Base-by-base conservation (phyloP, 2,797 vertebrate species). In the Phyllotis vaccarum region DNA sequence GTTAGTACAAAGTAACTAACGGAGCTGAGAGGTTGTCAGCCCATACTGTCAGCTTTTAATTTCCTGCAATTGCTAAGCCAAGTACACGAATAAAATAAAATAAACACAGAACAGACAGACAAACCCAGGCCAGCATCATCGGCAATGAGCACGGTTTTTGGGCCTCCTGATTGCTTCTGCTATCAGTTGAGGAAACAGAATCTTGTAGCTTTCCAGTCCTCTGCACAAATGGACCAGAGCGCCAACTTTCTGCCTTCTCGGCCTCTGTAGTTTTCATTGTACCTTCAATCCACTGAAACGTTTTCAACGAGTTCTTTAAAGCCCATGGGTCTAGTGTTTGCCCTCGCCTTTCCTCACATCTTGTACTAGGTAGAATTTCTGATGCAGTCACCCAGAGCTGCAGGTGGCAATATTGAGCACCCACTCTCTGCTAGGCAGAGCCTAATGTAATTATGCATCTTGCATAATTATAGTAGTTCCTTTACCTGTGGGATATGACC, bases 191-290 rank as follows among this genome's bases (percentile, higher is more conserved):
- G 95, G 93, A 96, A 97, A 95, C 16, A 2, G n/a, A 92, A 72
- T 83, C 88, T 92, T 93, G 87, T 34, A 29, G 75, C 82, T 93
- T 97, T 97, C 97, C 93, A 95, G 91, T 96, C 90, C 86, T 92
- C 94, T 80, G 83, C 24, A 91, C 80, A 91, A 95, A 95, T 43
- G 87, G 82, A 66, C 68, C 95, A 95, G 95, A 66, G 83, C 92
- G 66, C 68, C 12, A 0, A 80, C 74, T 95, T 97, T 94, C 93
- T 97, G 90, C 43, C 90, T 75, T 83, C 37, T 43, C n/a, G 29
- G 54, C 62, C 49, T 70, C 78, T 70, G 78, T 70, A 43, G 40
- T 76, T 93, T 90, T 80, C 60, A 94, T 9, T 79, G 88, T 89
- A 86, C 76, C 79, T 83, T 97, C 43, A 80, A 75, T 5, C 11